phyloP scores from a whole-genome alignment of 2,113 vertebrate species.

The Myrmophylax atrothorax region DNA sequence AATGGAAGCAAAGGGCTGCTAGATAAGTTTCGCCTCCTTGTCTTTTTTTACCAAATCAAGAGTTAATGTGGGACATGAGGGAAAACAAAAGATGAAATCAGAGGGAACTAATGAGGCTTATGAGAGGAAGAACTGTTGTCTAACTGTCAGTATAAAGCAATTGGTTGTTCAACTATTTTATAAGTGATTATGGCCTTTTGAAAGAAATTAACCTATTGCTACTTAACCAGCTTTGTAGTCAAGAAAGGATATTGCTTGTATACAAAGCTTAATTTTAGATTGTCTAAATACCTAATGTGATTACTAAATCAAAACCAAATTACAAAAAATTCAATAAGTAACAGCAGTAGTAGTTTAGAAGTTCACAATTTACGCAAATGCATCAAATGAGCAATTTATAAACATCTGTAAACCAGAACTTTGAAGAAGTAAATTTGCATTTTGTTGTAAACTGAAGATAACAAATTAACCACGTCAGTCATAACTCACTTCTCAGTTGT shows the following conservation, averaged over 20 bases:
- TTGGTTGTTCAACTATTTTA: not conserved
- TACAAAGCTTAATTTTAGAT: not conserved
- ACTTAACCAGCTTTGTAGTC: not conserved
- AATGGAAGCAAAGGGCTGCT: not conserved
- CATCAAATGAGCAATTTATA: not conserved
- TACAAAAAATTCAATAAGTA: not conserved
- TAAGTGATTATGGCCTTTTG: not conserved
- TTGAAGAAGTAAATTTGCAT: not conserved
- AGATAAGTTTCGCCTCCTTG: rapidly evolving
- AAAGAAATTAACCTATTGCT: not conserved
- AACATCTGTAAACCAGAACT: not conserved
- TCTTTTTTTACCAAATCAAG: not conserved
- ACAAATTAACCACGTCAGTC: not conserved
- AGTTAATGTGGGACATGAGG: not conserved
- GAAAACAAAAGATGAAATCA: not conserved
- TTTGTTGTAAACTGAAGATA: not conserved
- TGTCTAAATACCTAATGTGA: not conserved
- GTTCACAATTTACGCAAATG: not conserved
- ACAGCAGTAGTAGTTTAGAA: not conserved
- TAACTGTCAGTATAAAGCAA: not conserved
- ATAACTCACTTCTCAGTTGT: not conserved
- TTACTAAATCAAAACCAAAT: not conserved
- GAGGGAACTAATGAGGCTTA: not conserved
- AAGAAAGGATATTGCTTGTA: not conserved
- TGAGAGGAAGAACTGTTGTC: not conserved